Evolutionary conservation across 1,140 invertebrate genomes (phyloP).

Genomic region (Euura lappo): DNA sequence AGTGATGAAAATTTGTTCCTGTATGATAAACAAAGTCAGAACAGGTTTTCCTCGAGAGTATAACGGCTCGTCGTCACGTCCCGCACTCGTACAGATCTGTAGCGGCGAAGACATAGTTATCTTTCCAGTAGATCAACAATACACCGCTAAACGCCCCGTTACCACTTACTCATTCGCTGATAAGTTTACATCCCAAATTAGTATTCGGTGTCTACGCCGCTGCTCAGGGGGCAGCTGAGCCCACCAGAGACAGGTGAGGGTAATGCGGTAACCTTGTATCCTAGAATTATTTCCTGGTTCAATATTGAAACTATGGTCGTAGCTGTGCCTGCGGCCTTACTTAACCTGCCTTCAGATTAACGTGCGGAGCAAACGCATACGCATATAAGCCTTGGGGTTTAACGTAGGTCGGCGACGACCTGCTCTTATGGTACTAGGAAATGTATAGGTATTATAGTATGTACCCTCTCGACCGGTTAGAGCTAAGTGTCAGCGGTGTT

Average conservation of each 20-base stretch:
- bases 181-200: constrained; percentile 38
- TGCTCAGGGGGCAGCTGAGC: constrained; percentile 10
- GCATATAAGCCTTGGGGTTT: no score
- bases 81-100: no score
- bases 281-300: constrained; percentile 44
- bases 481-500: not conserved
- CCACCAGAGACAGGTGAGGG: constrained; percentile 15
- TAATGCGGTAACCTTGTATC: constrained; percentile 48
- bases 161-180: not conserved
- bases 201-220: constrained; percentile 37
- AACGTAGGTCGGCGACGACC: no score
- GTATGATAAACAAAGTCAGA: no score
- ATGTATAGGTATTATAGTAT: not conserved
- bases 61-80: no score
- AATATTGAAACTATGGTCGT: constrained; percentile 32
- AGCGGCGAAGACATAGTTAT: no score
- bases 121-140: not conserved
- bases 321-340: no score
- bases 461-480: constrained; percentile 2
- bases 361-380: no score
- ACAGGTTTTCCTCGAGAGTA: no score
- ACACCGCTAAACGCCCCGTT: not conserved
- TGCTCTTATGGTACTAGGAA: no score
- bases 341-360: no score
- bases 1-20: no score